Base-by-base conservation (phyloP, 2,888 invertebrate genomes). In the Physocephala rufipes region DNA sequence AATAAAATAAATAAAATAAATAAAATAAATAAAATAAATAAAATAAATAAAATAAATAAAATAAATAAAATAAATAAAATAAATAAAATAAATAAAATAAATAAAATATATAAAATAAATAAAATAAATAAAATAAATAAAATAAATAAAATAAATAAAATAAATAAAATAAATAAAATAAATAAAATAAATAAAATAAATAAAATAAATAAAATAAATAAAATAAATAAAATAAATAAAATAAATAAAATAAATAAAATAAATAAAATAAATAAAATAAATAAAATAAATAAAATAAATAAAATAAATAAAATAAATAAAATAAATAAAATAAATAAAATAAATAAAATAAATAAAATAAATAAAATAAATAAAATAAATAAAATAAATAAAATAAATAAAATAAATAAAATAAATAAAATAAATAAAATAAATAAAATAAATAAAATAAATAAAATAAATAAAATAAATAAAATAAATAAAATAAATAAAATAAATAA, bases 1-100 rank as follows among this genome's bases (percentile, higher is more conserved):
- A 67, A 71, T 70, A 7, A 36, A 45, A 67, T 58, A 70, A 69
- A 61, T n/a, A 67, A 58, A 67, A 71, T 73, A 71, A 69, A 65
- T 67, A 7, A 72, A 67, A 53, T 64, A 36, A 69, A 30, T 4
- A 49, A 26, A 62, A 47, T 43, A 59, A 68, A 61, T 62, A n/a
- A 59, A 67, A 28, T 36, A 30, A 55, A 24, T 53, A 62, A 70
- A 28, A 59, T 53, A 61, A 73, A 63, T 51, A 58, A 45, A 59
- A 15, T 67, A 55, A 58, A 71, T 43, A 45, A 21, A 19, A 63
- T 28, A 30, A 61, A 70, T 72, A 19, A 58, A 70, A 16, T 36
- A 43, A 13, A 53, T 43, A 36, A 66, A 67, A 59, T 59, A 1
- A 47, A 15, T 47, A 15, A 1, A 47, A 47, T 47, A 1, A 47